Base-by-base conservation (phyloP, 2,888 invertebrate species). In the Gari tellinella region DNA sequence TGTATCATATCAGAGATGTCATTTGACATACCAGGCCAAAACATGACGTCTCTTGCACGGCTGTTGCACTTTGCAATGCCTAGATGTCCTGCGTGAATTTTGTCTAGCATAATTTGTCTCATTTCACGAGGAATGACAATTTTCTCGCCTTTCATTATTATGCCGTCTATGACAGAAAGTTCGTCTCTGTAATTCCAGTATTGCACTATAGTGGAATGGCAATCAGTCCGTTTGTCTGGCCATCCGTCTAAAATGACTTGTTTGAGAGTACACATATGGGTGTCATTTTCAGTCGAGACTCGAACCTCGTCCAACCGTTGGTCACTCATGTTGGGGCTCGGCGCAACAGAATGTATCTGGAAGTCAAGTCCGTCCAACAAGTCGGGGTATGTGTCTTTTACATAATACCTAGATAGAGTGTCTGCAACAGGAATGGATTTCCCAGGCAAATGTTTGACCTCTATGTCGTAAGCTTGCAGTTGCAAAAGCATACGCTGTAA, bases 1-100 rank as follows among this genome's bases (percentile, higher is more conserved):
- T 62, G 48, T 31, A 82, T 66, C 10, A 74, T 37, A 7, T 79
- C 49, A 2, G 52, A 57, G n/a, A 83, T 77, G 15, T 79, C 67
- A 12, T 25, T 10, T 15, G 61, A 58, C 17, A 84, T 72, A 1
- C 53, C 37, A 10, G 84, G 80, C 80, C 81, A 81, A 73, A 75
- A 81, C 21, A 83, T 48, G 26, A 74, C 53, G 31, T 69, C 57
- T 38, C 69, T 17, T 21, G 80, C 77, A 19, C 69, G 21, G 17
- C 26, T 53, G 17, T 67, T 12, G 17, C 46, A 68, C 55, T 82
- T 82, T n/a, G 78, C 74, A n/a, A 76, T 61, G 17, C 81, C 78
- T 46, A 78, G 56, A 45, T 82, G 80, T 41, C 78, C 76, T 40
- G 23, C n/a, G 48, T 82, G 82, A 21, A 83, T n/a, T 15, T 19